These are phyloP conservation scores for Megalops atlanticus DNA, from an alignment of 2,113 vertebrate species.

Conservation along the genomic window DNA sequence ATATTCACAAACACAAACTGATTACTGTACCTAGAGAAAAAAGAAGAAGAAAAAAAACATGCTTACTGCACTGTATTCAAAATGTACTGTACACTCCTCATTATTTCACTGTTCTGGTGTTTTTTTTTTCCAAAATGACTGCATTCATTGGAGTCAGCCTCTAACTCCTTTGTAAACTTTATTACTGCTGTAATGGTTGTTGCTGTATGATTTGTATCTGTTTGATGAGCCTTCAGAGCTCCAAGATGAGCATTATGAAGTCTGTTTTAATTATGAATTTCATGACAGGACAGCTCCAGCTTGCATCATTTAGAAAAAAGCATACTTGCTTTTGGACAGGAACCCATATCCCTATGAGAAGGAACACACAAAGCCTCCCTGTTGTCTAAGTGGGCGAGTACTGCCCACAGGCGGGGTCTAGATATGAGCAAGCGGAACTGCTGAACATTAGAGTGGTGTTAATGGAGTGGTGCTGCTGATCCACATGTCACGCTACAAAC, in stretches of 20 bases:
- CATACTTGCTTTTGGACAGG: not conserved
- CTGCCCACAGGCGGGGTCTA: not conserved
- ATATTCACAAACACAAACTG: constrained; percentile 56
- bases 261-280: not conserved
- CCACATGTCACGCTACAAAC: not conserved
- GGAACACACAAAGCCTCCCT: not conserved
- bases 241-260: not conserved
- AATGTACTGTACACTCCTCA: constrained; percentile 40
- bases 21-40: constrained; percentile 53
- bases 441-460: constrained; percentile 12
- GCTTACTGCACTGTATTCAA: constrained; percentile 37
- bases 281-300: not conserved
- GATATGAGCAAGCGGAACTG: not conserved
- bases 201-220: not conserved
- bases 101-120: constrained; percentile 51
- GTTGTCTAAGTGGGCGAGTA: not conserved
- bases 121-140: constrained; percentile 24
- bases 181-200: not conserved
- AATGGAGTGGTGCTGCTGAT: constrained; percentile 16
- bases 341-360: not conserved
- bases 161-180: constrained; percentile 23
- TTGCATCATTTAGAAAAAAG: not conserved
- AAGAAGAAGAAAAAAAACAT: not conserved
- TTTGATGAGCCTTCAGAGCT: not conserved
- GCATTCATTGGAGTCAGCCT: constrained; percentile 39